A percentile compares a stretch with the other conserved stretches of the same genome.
These are phyloP conservation scores for Nothura maculosa DNA, from an alignment of 2,797 vertebrate species.

Conservation along the genomic window DNA sequence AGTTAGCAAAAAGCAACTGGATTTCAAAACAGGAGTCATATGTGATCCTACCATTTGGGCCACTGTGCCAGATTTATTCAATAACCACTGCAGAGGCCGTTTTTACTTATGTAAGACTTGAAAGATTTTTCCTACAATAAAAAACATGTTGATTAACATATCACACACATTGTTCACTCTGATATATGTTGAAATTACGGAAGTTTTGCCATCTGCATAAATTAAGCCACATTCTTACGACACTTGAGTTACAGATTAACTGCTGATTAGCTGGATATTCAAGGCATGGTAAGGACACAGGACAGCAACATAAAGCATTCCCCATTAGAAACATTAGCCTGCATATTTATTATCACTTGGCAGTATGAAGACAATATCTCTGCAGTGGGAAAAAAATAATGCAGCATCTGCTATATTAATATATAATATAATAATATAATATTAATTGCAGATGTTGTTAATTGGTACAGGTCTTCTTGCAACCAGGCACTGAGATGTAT, in stretches of 20 bases:
- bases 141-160: neutral
- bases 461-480: neutral
- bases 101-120: neutral
- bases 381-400: neutral
- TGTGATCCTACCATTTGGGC: neutral
- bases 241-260: neutral
- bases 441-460: neutral
- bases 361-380: neutral
- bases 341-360: neutral
- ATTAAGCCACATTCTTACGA: slow-evolving; percentile 27
- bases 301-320: neutral
- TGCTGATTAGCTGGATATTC: slow-evolving; percentile 2
- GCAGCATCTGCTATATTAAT: slow-evolving; percentile 2
- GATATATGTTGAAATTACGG: neutral
- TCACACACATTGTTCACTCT: neutral
- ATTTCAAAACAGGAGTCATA: neutral
- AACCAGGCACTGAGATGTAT: neutral
- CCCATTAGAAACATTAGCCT: neutral
- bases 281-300: neutral
- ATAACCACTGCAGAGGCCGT: neutral
- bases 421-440: no score
- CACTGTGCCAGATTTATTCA: neutral
- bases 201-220: slow-evolving; percentile 24
- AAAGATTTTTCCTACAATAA: neutral
- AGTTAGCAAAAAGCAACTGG: neutral